phyloP scores from a whole-genome alignment of 2,113 vertebrate species.

The Menura novaehollandiae region DNA sequence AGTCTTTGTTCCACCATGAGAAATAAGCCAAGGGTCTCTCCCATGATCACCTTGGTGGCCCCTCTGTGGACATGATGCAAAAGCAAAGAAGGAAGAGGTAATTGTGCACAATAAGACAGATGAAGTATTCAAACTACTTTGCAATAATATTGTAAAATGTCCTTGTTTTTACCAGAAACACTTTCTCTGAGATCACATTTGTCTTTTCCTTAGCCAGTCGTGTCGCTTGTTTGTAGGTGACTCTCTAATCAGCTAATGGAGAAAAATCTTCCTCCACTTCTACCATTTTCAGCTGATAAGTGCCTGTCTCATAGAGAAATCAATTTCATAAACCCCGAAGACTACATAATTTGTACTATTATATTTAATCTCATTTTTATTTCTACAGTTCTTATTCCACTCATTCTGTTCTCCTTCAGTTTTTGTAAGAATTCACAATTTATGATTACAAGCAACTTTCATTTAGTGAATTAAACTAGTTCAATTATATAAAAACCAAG shows the following conservation, averaged over 20 bases:
- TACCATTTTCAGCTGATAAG: not conserved
- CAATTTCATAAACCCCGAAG: not conserved
- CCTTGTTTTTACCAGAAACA: not conserved
- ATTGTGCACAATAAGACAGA: not conserved
- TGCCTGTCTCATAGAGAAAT: not conserved
- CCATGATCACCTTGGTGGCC: not conserved
- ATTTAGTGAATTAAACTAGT: not conserved
- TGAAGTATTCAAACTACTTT: not conserved
- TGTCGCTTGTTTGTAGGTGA: not conserved
- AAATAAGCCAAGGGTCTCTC: not conserved
- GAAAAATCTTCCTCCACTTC: not conserved
- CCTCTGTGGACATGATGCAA: not conserved
- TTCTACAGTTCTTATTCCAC: not conserved
- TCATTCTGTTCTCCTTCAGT: not conserved
- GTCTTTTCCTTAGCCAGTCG: not conserved
- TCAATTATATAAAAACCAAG: not conserved
- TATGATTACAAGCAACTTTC: not conserved
- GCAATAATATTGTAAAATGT: not conserved
- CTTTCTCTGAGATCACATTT: not conserved
- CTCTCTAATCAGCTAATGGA: not conserved
- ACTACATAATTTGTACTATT: not conserved
- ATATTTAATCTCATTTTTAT: not conserved
- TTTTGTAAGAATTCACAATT: not conserved
- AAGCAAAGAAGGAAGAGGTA: not conserved
- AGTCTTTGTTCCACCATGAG: rapidly evolving